These are phyloP conservation scores for Clarias macrocephalus DNA, from an alignment of 2,113 vertebrate genomes.

Conservation along the genomic window DNA sequence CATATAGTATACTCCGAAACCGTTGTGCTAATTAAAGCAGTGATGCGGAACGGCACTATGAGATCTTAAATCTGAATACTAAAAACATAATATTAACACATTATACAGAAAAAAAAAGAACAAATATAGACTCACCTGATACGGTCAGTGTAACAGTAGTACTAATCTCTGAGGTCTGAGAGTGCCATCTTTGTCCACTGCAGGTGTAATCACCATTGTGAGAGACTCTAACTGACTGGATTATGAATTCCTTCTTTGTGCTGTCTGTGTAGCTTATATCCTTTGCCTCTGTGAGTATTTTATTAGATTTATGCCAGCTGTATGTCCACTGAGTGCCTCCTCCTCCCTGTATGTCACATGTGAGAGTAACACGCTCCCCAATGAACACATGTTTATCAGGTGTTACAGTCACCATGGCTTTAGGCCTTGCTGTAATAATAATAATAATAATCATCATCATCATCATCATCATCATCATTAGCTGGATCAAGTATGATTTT, in stretches of 20 bases:
- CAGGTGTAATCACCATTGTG: background rate
- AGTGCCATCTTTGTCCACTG: background rate
- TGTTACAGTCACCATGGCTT: background rate
- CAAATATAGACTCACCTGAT: constrained; percentile 10
- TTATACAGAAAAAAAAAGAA: too few species aligned
- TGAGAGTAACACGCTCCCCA: background rate
- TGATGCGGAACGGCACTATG: too few species aligned
- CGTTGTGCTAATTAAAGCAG: too few species aligned
- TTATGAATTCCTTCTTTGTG: background rate
- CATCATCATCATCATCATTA: too few species aligned
- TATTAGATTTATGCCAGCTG: background rate
- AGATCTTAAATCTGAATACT: too few species aligned
- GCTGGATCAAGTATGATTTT: too few species aligned
- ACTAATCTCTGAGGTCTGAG: background rate
- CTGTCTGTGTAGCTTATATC: background rate
- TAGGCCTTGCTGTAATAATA: background rate
- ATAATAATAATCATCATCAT: too few species aligned
- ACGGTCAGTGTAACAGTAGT: background rate
- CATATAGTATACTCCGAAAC: too few species aligned
- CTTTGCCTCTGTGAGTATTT: background rate
- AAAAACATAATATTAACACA: too few species aligned
- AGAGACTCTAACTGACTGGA: background rate
- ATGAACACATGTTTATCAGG: background rate
- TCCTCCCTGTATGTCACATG: background rate
- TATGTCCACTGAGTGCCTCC: background rate